A percentile compares a stretch with the other conserved stretches of the same genome.
phyloP scores from a whole-genome alignment of 2,888 invertebrate species.

The Thera britannica region DNA sequence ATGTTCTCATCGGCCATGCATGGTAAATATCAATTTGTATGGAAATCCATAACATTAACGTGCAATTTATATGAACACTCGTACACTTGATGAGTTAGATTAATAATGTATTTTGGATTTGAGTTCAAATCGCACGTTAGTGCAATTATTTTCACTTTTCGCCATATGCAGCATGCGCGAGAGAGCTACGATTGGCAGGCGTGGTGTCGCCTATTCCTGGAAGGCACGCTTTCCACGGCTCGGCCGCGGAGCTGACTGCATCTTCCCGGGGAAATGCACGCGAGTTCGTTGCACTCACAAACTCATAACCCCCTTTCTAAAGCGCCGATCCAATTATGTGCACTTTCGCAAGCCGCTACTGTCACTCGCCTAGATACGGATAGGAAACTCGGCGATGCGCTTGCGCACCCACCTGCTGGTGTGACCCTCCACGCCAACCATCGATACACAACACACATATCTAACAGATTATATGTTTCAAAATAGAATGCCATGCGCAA shows the following conservation, averaged over 20 bases:
- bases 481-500: conserved; percentile 20
- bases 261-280: conserved; percentile 82
- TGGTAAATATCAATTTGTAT: too few species aligned
- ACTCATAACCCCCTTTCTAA: conserved; percentile 85
- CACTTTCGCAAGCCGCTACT: conserved; percentile 85
- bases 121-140: conserved; percentile 19
- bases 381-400: conserved; percentile 78
- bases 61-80: too few species aligned
- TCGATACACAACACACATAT: conserved; percentile 23
- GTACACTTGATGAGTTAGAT: too few species aligned
- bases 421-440: conserved; percentile 51
- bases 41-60: too few species aligned
- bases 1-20: too few species aligned
- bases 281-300: conserved; percentile 84
- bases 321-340: conserved; percentile 85
- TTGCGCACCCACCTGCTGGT: conserved; percentile 65
- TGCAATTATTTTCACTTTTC: conserved; percentile 74
- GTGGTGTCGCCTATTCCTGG: conserved; percentile 69
- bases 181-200: conserved; percentile 58
- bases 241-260: conserved; percentile 62
- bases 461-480: conserved; percentile 30
- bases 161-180: conserved; percentile 59
- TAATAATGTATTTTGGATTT: conserved; percentile 14
- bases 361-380: conserved; percentile 84
- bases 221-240: conserved; percentile 77